Conservation (phyloP, 2,888 invertebrate genomes). For the Drosophila emarginata region DNA sequence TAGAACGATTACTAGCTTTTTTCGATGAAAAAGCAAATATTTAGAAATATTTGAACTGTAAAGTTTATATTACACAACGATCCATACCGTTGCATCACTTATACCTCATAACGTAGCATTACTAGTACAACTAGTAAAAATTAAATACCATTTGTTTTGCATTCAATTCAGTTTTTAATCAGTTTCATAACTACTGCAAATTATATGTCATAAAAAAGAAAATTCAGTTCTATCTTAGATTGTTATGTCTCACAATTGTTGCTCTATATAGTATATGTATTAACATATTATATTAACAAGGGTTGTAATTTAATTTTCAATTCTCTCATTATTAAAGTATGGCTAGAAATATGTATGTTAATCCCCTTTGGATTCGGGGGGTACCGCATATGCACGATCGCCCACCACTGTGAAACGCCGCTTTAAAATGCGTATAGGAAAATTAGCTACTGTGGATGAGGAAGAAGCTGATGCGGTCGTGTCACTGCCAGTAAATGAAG, state of each 20-base stretch:
- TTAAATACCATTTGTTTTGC: neutral
- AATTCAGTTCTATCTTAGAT: slow-evolving; percentile 1
- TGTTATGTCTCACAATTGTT: neutral
- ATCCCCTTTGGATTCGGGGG: neutral
- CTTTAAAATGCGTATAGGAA: neutral
- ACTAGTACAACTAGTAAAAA: neutral
- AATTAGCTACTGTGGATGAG: neutral
- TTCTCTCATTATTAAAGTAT: neutral
- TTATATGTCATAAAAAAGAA: neutral
- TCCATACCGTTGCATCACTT: too few relatives aligned
- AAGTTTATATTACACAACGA: too few relatives aligned
- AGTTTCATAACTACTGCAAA: neutral
- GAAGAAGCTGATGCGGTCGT: neutral
- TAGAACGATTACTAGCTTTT: too few relatives aligned
- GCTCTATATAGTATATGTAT: neutral
- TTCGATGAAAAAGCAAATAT: too few relatives aligned
- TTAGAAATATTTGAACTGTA: too few relatives aligned
- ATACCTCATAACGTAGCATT: neutral
- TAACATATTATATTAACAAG: neutral
- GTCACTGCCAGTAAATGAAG: neutral
- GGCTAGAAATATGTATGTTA: neutral
- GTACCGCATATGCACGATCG: neutral
- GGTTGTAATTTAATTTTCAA: neutral
- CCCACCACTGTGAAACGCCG: neutral
- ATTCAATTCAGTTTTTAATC: neutral